Evolutionary conservation across 2,113 vertebrate genomes (phyloP), one percentile per base, ranked within the genome.

Genomic region (Pleuronectes platessa): DNA sequence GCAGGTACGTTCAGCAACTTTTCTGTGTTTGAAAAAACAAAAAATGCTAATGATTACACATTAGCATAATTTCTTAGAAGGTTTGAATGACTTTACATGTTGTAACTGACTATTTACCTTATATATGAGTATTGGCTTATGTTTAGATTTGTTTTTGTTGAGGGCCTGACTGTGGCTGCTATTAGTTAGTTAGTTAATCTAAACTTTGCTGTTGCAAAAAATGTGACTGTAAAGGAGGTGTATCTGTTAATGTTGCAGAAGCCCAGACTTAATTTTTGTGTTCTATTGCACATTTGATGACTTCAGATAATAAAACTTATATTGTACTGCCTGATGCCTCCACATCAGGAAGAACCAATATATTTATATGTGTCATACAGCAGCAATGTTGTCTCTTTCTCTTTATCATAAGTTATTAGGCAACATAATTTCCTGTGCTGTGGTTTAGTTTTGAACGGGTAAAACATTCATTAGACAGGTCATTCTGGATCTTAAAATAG

Each of bases 211-310:
- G 17, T 23, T 27, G 51, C 35, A 68, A 20, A 64, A 45, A 65
- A 20, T 31, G 70, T 76, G 71, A 59, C 54, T 37, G 26, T 55
- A 8, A 68, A 77, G 40, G 74, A 58, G 31, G 47, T 70, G 1
- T 15, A 47, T 3, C 45, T 47, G 45, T 47, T 59, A 1, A 40
- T 5, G 8, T 23, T 21, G 21, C n/a, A n/a, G 17, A 45, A 47
- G 55, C 6, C 59, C 24, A 31, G 40, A 61, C 13, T 58, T 58
- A 9, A 26, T 7, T 13, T 2, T 3, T 17, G 13, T 31, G 31
- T 31, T 31, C 31, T 31, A 31, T 31, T 31, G 31, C 31, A 31
- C 15, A n/a, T 42, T 40, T 23, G 14, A 63, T 6, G 51, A 45
- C 1, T 0, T 42, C 3, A 1, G 27, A 27, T 15, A 14, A 11